phyloP scores from a whole-genome alignment of 2,888 invertebrate species.

The Mesorhabditis spiculigera region DNA sequence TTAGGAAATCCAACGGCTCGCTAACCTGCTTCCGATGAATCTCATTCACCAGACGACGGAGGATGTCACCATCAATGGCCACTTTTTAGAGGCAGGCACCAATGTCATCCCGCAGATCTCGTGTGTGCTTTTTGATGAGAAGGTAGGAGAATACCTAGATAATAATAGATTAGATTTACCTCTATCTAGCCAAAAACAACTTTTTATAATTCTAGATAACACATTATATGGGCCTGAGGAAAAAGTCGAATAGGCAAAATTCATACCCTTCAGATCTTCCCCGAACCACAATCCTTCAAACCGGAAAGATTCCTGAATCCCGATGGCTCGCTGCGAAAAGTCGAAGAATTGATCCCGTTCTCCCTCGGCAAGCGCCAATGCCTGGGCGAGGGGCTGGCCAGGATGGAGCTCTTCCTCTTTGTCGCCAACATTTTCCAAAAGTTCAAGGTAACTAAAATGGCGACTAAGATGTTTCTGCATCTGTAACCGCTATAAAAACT shows the following conservation, averaged over 20 bases:
- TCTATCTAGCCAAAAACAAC: too few relatives aligned
- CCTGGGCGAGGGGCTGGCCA: slow-evolving; percentile 25
- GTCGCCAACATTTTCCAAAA: slow-evolving; percentile 24
- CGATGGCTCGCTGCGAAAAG: slow-evolving; percentile 6
- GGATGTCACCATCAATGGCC: slow-evolving; percentile 19
- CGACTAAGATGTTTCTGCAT: too few relatives aligned
- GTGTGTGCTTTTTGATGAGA: neutral
- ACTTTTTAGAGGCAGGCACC: neutral
- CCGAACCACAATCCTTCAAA: slow-evolving; percentile 6
- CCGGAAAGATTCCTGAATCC: neutral
- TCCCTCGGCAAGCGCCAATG: slow-evolving; percentile 30
- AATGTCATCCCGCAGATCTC: slow-evolving; percentile 4
- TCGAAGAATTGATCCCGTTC: slow-evolving; percentile 28
- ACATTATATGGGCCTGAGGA: too few relatives aligned
- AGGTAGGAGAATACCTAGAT: too few relatives aligned
- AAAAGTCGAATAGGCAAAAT: too few relatives aligned
- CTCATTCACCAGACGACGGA: slow-evolving; percentile 22
- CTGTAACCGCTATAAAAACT: too few relatives aligned
- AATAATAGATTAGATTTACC: too few relatives aligned
- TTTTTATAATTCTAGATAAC: too few relatives aligned
- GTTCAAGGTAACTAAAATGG: slow-evolving; percentile 12
- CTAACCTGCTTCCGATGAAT: slow-evolving; percentile 31
- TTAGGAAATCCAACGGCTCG: slow-evolving; percentile 23
- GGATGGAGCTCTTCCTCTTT: slow-evolving; percentile 29
- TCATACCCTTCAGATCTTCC: neutral